Evolutionary conservation across 2,888 invertebrate genomes (phyloP).

Genomic region (Coelogynopora nodosa): DNA sequence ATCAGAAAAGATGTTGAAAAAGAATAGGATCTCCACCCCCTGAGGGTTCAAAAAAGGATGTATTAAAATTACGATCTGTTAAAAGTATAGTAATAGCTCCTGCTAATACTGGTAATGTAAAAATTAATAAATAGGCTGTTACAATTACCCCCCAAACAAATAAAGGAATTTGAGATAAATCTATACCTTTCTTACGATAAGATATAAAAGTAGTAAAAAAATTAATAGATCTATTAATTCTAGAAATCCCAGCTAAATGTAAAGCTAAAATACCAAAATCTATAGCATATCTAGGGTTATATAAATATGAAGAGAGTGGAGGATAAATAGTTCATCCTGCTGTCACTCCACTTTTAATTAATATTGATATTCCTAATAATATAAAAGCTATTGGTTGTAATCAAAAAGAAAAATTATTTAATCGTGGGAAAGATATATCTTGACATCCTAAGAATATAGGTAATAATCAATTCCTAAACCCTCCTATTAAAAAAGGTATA

Average conservation of each 20-base stretch:
- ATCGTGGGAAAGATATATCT: constrained; percentile 22
- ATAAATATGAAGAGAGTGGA: not conserved
- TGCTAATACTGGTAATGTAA: constrained; percentile 70
- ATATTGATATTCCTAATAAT: not conserved
- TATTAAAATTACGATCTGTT: constrained; percentile 76
- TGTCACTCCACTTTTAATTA: not conserved
- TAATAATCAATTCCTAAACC: constrained; percentile 9
- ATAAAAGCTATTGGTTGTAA: not conserved
- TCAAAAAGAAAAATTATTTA: constrained; percentile 26
- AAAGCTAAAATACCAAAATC: not conserved
- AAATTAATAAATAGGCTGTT: constrained; percentile 22
- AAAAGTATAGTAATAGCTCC: constrained; percentile 76
- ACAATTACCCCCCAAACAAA: constrained; percentile 16
- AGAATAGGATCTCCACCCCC: constrained; percentile 77
- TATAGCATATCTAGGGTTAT: constrained; percentile 25
- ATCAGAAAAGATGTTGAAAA: constrained; percentile 80
- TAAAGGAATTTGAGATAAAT: not conserved
- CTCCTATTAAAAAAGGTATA: constrained; percentile 14
- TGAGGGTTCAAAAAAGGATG: constrained; percentile 75
- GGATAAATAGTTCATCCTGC: constrained; percentile 22
- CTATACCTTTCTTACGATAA: too few species aligned
- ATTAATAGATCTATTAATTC: not conserved
- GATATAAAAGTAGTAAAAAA: constrained; percentile 26
- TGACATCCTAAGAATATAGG: constrained; percentile 14
- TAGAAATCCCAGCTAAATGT: constrained; percentile 6